Base-by-base conservation (phyloP, 2,113 vertebrate genomes). In the Ploceus nigricollis region DNA sequence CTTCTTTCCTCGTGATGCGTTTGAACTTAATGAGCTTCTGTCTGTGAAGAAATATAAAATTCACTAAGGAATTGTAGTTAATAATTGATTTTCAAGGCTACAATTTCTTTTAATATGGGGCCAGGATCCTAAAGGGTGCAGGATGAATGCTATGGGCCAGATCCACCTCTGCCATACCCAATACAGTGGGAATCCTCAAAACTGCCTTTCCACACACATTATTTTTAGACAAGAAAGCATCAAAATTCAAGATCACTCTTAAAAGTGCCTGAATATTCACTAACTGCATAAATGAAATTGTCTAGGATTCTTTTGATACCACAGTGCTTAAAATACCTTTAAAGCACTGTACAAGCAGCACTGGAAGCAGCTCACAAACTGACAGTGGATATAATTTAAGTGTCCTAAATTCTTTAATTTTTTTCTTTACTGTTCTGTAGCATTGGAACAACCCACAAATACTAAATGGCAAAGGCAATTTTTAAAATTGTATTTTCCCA, bases 251-350 rank as follows among this genome's bases (percentile, higher is more conserved):
- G 44, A 85, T 83, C 51, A 28, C 56, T 91, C 61, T 50, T 95
- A 77, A 80, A 64, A 60, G 85, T 27, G 40, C 64, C 87, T 85
- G 93, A 90, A 94, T 93, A 95, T 76, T 92, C 91, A 93, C 88
- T 66, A 73, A 79, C 45, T 7, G 70, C 54, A 40, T 39, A 80
- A 85, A 65, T 79, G 47, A 89, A 87, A 87, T 30, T 84, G 89
- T 75, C 84, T 82, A 87, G 85, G 79, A 72, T 71, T 63, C 87
- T 93, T 93, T n/a, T 82, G 90, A 64, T 80, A 88, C 65, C 88
- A 56, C 37, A 18, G 22, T 57, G 60, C 63, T 73, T 71, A 81
- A 84, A 87, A 82, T 90, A 81, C 21, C 73, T 50, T 75, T 64
- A 82, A 58, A 83, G 82, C 78, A 8, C 82, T 51, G 30, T 2